These are phyloP conservation scores for Caenorhabditis brenneri DNA, from an alignment of 1,140 invertebrate species.

Conservation along the genomic window DNA sequence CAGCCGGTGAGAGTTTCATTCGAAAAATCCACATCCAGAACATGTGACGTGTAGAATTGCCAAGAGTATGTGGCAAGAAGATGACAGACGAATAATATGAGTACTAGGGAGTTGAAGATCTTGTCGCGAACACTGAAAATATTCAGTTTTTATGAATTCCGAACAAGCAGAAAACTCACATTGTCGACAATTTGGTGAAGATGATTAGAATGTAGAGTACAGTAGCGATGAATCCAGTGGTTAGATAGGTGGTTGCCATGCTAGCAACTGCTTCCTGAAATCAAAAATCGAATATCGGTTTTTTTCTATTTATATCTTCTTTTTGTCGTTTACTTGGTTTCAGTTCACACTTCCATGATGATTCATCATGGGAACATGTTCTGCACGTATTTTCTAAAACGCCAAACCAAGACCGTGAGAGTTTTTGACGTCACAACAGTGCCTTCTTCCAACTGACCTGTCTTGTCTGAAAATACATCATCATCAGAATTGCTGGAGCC, in stretches of 20 bases:
- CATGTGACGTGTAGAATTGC: background rate
- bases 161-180: background rate
- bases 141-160: background rate
- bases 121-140: slow-evolving; percentile 31
- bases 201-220: slow-evolving; percentile 6
- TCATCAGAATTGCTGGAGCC: slow-evolving; percentile 12
- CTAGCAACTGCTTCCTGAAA: slow-evolving; percentile 35
- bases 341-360: background rate
- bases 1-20: slow-evolving; percentile 15
- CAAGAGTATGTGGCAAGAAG: slow-evolving; percentile 7
- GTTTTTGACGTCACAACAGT: background rate
- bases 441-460: background rate
- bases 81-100: background rate
- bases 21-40: background rate
- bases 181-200: slow-evolving; percentile 33
- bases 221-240: slow-evolving; percentile 1
- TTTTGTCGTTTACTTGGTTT: background rate
- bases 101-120: slow-evolving; percentile 8
- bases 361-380: background rate
- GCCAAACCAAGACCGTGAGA: background rate
- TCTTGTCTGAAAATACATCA: slow-evolving; percentile 42
- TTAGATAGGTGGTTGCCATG: slow-evolving; percentile 25
- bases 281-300: background rate
- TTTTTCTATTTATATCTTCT: background rate
- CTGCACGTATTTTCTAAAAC: background rate